phyloP scores from a whole-genome alignment of 2,888 invertebrate species.

The Peribatodes rhomboidaria region DNA sequence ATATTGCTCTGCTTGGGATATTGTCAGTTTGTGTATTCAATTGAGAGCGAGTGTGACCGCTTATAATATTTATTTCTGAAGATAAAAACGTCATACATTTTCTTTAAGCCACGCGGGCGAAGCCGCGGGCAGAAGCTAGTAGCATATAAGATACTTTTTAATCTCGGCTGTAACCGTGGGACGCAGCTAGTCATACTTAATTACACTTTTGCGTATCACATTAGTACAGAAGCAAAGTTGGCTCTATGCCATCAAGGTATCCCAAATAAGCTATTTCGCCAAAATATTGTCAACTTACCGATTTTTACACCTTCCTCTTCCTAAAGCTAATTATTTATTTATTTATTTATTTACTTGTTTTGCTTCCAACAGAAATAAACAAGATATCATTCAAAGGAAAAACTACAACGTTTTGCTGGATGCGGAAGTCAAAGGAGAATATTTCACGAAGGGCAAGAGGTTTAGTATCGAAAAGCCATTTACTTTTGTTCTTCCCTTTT shows the following conservation, averaged over 20 bases:
- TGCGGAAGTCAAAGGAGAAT: slow-evolving; percentile 21
- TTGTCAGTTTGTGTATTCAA: too few relatives aligned
- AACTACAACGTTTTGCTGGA: slow-evolving; percentile 26
- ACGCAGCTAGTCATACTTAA: too few relatives aligned
- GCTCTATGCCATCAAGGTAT: slow-evolving; percentile 14
- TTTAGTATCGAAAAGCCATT: slow-evolving; percentile 32
- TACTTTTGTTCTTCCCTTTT: slow-evolving; percentile 35
- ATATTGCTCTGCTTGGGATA: too few relatives aligned
- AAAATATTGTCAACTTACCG: slow-evolving; percentile 49
- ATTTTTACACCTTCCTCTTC: slow-evolving; percentile 64
- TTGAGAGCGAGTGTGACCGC: too few relatives aligned
- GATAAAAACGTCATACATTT: too few relatives aligned
- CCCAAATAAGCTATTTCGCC: slow-evolving; percentile 21
- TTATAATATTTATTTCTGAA: too few relatives aligned
- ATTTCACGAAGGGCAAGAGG: slow-evolving; percentile 28
- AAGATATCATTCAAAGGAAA: slow-evolving; percentile 24
- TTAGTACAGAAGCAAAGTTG: slow-evolving; percentile 3
- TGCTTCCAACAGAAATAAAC: slow-evolving; percentile 32
- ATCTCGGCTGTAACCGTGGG: too few relatives aligned
- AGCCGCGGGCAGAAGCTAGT: too few relatives aligned
- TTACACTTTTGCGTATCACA: neutral
- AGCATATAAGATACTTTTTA: too few relatives aligned
- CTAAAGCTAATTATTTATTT: slow-evolving; percentile 56
- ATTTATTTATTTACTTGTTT: slow-evolving; percentile 59
- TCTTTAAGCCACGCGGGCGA: too few relatives aligned